Percentiles rank a stretch among this genome's conserved stretches.
These are phyloP conservation scores for Eudemis profundana DNA, from an alignment of 2,888 invertebrate species.

Conservation along the genomic window DNA sequence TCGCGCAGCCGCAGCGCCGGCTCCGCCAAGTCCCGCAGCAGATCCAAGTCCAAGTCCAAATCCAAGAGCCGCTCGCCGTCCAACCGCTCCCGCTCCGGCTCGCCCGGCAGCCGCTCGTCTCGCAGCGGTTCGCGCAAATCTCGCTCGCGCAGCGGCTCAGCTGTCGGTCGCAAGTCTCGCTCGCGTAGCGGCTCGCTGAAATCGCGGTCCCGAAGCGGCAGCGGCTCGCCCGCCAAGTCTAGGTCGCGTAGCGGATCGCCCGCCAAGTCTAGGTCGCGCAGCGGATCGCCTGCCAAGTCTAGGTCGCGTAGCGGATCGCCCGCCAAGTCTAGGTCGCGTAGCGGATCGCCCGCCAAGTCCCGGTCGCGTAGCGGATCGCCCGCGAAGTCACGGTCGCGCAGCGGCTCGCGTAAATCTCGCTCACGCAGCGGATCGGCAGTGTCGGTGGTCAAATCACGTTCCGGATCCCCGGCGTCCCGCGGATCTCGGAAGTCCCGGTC, in stretches of 20 bases:
- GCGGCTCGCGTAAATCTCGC: slow-evolving; percentile 52
- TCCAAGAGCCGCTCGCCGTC: slow-evolving; percentile 52
- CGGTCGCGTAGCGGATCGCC: slow-evolving; percentile 43
- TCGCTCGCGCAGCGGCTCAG: slow-evolving; percentile 47
- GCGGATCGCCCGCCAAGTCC: slow-evolving; percentile 44
- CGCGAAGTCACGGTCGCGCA: background rate
- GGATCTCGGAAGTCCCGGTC: slow-evolving; percentile 23
- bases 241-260: slow-evolving; percentile 36
- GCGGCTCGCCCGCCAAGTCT: slow-evolving; percentile 48
- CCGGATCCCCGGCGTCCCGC: slow-evolving; percentile 48
- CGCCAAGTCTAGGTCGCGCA: slow-evolving; percentile 52
- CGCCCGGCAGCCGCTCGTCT: no score
- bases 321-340: slow-evolving; percentile 43
- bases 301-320: slow-evolving; percentile 41
- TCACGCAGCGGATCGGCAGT: slow-evolving; percentile 47
- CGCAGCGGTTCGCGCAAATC: slow-evolving; percentile 52
- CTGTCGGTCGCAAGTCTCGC: slow-evolving; percentile 41
- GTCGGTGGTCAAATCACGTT: slow-evolving; percentile 6
- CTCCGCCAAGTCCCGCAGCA: slow-evolving; percentile 46
- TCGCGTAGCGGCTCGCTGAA: slow-evolving; percentile 48
- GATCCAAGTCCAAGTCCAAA: slow-evolving; percentile 44
- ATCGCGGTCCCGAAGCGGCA: slow-evolving; percentile 38
- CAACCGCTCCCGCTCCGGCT: slow-evolving; percentile 29
- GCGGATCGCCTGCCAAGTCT: slow-evolving; percentile 50
- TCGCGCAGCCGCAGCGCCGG: slow-evolving; percentile 51